Evolutionary conservation across 1,140 invertebrate genomes (phyloP).

Genomic region (Episyrphus balteatus): DNA sequence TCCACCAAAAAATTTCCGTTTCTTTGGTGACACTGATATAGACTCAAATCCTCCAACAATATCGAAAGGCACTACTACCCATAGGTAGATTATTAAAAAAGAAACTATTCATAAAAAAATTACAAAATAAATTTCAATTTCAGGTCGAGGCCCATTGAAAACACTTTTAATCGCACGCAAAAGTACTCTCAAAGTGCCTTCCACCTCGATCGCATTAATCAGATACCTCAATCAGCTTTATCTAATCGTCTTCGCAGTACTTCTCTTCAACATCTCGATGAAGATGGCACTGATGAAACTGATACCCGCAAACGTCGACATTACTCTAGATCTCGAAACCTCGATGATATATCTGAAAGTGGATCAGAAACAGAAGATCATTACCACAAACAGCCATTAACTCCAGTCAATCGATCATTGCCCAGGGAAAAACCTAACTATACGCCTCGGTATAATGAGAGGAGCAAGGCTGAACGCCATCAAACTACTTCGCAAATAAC

Average conservation of each 20-base stretch:
- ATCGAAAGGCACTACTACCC: slow-evolving; percentile 46
- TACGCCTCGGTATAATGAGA: slow-evolving; percentile 14
- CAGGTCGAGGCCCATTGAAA: neutral
- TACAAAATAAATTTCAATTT: neutral
- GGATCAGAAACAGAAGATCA: slow-evolving; percentile 32
- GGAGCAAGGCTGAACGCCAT: slow-evolving; percentile 6
- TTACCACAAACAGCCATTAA: slow-evolving; percentile 15
- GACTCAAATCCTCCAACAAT: slow-evolving; percentile 48
- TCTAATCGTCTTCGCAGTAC: slow-evolving; percentile 5
- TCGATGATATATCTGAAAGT: slow-evolving; percentile 35
- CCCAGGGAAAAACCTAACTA: slow-evolving; percentile 21
- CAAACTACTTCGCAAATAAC: slow-evolving; percentile 5
- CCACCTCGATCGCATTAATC: slow-evolving; percentile 19
- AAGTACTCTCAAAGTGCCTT: slow-evolving; percentile 35
- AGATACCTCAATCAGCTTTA: slow-evolving; percentile 17
- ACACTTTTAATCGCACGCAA: slow-evolving; percentile 9
- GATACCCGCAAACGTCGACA: slow-evolving; percentile 31
- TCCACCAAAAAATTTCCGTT: slow-evolving; percentile 56
- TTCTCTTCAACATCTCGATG: slow-evolving; percentile 11
- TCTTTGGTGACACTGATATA: slow-evolving; percentile 69
- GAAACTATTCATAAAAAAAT: neutral
- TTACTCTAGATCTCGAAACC: slow-evolving; percentile 29
- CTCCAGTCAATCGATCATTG: slow-evolving; percentile 15
- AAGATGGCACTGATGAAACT: slow-evolving; percentile 22
- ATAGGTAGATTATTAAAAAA: slow-evolving; percentile 27